Base-by-base conservation (phyloP, 2,888 invertebrate species). In the Steinernema scapterisci region DNA sequence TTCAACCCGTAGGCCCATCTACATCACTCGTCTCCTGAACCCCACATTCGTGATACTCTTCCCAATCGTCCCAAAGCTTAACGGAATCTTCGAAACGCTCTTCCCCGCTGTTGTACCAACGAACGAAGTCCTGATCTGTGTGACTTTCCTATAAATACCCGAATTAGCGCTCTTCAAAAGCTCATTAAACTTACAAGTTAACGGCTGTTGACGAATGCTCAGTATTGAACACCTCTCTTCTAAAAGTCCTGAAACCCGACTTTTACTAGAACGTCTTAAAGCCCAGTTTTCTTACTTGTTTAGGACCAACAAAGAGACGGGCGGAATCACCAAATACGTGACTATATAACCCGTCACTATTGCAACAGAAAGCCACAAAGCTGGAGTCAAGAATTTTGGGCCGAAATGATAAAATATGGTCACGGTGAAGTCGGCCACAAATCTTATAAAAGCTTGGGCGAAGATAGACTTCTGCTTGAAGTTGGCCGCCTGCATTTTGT, bases 391-490 rank as follows among this genome's bases (percentile, higher is more conserved):
- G 3, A 63, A 31, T 6, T 6, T 27, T 7, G 63, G 27, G 1
- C 63, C 63, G 11, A 63, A 16, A 31, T 63, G 63, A 31, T 63
- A 63, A n/a, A 63, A 63, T 25, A 63, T 16, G 6, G 63, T 63
- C 1, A 63, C 63, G 31, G 63, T 63, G 16, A 31, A 27, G 16
- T 63, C 63, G 5, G 31, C 27, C 11, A 31, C 27, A 19, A 63
- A 63, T 1, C 38, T 21, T 1, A 63, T 6, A 11, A 19, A 5
- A 9, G 63, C 63, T n/a, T 63, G 63, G 2, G 9, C 19, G 3
- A 63, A 63, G n/a, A 63, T 63, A 16, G 27, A 63, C 31, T 63
- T 63, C 16, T 63, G 63, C 16, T 63, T 63, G 31, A 63, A 63
- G n/a, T 63, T 13, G 16, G 31, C 1, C 1, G 16, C 5, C 11